Conservation (phyloP, 2,888 invertebrate genomes). For the Drosophila glabriapex region DNA sequence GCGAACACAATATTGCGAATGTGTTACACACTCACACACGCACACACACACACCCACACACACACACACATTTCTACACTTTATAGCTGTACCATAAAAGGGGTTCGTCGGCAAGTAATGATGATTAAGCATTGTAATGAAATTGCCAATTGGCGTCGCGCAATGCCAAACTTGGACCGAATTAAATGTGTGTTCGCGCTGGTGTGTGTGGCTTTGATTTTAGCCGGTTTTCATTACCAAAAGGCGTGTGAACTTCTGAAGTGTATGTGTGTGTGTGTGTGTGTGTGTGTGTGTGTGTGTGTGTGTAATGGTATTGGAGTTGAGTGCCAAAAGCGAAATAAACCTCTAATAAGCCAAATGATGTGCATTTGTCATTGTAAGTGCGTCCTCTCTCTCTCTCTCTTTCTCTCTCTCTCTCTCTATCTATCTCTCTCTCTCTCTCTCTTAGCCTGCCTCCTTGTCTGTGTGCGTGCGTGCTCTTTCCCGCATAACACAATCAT, state of each 20-base stretch:
- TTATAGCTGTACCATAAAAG: constrained; percentile 35
- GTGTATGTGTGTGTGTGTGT: constrained; percentile 12
- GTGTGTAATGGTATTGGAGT: constrained; percentile 74
- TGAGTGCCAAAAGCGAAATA: constrained; percentile 76
- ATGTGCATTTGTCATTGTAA: constrained; percentile 69
- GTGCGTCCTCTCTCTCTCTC: neutral
- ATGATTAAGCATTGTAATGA: constrained; percentile 82
- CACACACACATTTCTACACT: constrained; percentile 18
- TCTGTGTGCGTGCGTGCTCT: neutral
- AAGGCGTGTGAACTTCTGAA: constrained; percentile 36
- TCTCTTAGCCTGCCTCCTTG: neutral
- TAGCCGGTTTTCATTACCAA: constrained; percentile 61
- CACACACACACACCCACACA: constrained; percentile 2
- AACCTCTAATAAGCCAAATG: constrained; percentile 79
- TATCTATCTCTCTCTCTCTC: neutral
- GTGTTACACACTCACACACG: constrained; percentile 42
- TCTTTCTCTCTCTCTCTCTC: neutral
- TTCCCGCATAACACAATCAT: constrained; percentile 12
- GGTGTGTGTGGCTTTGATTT: constrained; percentile 60
- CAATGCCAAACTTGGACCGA: constrained; percentile 46
- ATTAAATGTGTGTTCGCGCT: constrained; percentile 18
- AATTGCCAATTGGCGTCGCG: constrained; percentile 78
- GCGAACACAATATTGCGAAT: constrained; percentile 75
- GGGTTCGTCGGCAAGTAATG: constrained; percentile 59
- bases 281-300: constrained; percentile 14